Conservation (phyloP, 2,113 vertebrate genomes). For the Budorcas taxicolor region DNA sequence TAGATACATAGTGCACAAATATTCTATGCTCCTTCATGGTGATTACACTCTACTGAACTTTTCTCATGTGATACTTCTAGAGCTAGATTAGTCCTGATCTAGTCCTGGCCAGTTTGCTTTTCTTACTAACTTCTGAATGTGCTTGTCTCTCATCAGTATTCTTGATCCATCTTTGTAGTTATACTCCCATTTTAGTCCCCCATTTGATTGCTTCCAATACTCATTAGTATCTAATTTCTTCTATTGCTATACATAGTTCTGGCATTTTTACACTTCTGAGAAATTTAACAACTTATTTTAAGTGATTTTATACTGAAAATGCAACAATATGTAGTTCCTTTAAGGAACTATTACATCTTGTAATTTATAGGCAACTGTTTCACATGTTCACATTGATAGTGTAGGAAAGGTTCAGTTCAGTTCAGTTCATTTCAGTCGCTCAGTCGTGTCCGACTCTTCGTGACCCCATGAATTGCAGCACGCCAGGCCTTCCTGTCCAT, state of each 20-base stretch:
- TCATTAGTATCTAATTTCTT: constrained; percentile 19
- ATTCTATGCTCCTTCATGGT: not conserved
- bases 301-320: not conserved
- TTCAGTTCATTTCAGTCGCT: no score
- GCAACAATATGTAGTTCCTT: not conserved
- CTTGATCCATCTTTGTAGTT: constrained; percentile 7
- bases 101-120: not conserved
- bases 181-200: not conserved
- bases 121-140: constrained; percentile 32
- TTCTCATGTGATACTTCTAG: not conserved
- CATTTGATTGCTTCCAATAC: not conserved
- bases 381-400: not conserved
- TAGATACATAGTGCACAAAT: not conserved
- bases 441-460: no score
- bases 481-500: no score
- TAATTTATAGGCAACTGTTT: not conserved
- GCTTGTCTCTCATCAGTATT: constrained; percentile 28
- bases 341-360: not conserved
- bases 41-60: not conserved
- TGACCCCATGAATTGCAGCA: no score
- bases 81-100: not conserved
- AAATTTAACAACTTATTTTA: not conserved
- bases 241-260: not conserved
- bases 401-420: not conserved
- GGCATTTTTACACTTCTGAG: not conserved